phyloP scores from a whole-genome alignment of 2,113 vertebrate genomes.

The Triplophysa siluroides region DNA sequence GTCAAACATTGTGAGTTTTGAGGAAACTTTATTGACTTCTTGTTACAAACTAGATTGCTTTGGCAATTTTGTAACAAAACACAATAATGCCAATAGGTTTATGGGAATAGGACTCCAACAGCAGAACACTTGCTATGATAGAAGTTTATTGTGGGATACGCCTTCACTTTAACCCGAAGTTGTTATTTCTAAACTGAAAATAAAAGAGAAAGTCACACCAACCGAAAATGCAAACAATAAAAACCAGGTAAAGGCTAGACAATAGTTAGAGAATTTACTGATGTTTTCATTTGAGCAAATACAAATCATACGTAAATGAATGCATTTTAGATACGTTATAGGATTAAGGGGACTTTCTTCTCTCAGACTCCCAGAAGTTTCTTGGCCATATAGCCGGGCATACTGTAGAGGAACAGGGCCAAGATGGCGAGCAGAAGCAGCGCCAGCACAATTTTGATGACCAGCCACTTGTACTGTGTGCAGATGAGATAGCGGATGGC shows the following conservation, averaged over 20 bases:
- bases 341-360: conserved; percentile 15
- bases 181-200: no score
- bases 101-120: not conserved
- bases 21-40: not conserved
- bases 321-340: not conserved
- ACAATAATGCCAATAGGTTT: not conserved
- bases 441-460: conserved; percentile 87
- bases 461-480: conserved; percentile 90
- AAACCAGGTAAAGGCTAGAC: not conserved
- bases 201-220: not conserved
- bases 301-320: not conserved
- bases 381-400: conserved; percentile 94
- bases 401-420: conserved; percentile 89
- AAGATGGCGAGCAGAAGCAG: conserved; percentile 82
- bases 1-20: no score
- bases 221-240: not conserved
- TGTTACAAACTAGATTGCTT: conserved; percentile 7
- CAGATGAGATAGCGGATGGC: conserved; percentile 90
- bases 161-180: no score
- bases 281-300: conserved; percentile 3
- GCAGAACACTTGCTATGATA: not conserved
- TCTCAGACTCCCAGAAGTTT: conserved; percentile 85
- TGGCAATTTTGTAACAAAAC: not conserved
- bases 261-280: not conserved
- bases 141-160: not conserved